phyloP scores from a whole-genome alignment of 2,888 invertebrate species.

The Myopa tessellatipennis region DNA sequence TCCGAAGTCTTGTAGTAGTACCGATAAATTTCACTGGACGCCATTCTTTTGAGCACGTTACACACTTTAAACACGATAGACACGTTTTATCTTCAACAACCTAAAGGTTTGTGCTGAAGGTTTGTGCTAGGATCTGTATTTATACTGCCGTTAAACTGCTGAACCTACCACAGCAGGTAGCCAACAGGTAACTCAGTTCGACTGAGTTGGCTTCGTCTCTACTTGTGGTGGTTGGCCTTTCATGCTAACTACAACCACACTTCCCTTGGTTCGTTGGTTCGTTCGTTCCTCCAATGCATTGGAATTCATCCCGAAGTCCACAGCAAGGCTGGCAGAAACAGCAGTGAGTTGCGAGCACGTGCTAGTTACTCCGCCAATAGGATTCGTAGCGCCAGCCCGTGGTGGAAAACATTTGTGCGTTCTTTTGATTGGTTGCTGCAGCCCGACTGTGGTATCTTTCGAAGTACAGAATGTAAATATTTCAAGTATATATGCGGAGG shows the following conservation, averaged over 20 bases:
- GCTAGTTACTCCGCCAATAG: slow-evolving; percentile 62
- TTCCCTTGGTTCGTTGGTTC: slow-evolving; percentile 37
- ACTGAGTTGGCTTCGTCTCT: background rate
- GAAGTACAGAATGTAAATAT: background rate
- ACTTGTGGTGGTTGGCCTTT: slow-evolving; percentile 45
- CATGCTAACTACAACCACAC: background rate
- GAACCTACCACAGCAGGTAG: slow-evolving; percentile 54
- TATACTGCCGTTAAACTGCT: slow-evolving; percentile 53
- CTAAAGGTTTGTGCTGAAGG: slow-evolving; percentile 49
- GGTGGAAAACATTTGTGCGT: slow-evolving; percentile 55
- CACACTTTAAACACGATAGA: background rate
- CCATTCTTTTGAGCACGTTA: slow-evolving; percentile 52
- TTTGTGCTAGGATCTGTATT: slow-evolving; percentile 51
- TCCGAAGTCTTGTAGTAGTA: slow-evolving; percentile 67
- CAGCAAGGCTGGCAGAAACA: slow-evolving; percentile 26
- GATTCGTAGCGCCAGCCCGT: slow-evolving; percentile 51
- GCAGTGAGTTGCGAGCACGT: slow-evolving; percentile 64
- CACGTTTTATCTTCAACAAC: slow-evolving; percentile 25
- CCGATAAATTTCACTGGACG: slow-evolving; percentile 67
- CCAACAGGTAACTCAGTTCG: slow-evolving; percentile 45
- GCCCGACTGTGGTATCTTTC: slow-evolving; percentile 3
- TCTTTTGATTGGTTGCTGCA: slow-evolving; percentile 49
- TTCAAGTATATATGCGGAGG: too few relatives aligned
- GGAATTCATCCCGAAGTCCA: slow-evolving; percentile 43
- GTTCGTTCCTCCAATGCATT: slow-evolving; percentile 37